Percentiles rank a stretch among this genome's conserved stretches.
These are phyloP conservation scores for Sebastes minor DNA, from an alignment of 2,797 vertebrate genomes.

Conservation along the genomic window DNA sequence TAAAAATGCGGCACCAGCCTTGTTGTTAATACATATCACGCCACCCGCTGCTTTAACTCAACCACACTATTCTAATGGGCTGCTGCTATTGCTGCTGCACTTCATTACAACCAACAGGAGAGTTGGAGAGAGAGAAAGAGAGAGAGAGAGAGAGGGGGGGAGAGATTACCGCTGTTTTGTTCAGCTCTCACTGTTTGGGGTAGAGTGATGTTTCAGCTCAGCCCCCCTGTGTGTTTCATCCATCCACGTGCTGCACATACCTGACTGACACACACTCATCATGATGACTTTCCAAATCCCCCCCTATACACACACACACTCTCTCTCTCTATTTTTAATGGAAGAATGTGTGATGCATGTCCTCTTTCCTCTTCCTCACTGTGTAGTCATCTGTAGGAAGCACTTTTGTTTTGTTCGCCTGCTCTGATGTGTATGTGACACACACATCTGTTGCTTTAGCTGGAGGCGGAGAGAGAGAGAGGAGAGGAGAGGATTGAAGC, in stretches of 20 bases:
- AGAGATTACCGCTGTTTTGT: constrained; percentile 49
- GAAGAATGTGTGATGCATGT: constrained; percentile 37
- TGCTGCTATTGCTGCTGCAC: constrained; percentile 54
- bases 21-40: constrained; percentile 48
- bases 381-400: constrained; percentile 20
- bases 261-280: constrained; percentile 47
- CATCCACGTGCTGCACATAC: constrained; percentile 73
- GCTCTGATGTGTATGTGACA: constrained; percentile 37
- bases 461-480: constrained; percentile 41
- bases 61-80: constrained; percentile 46
- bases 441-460: constrained; percentile 79
- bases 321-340: constrained; percentile 27
- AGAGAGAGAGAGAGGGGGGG: background rate
- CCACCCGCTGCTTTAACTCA: constrained; percentile 61
- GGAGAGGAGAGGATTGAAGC: constrained; percentile 24
- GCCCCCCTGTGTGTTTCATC: constrained; percentile 48
- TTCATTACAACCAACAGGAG: constrained; percentile 49
- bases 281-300: constrained; percentile 27
- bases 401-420: constrained; percentile 9
- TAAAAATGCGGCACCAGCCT: constrained; percentile 13
- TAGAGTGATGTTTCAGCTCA: constrained; percentile 64
- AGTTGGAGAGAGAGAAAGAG: background rate
- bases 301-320: background rate
- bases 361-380: constrained; percentile 32
- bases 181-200: constrained; percentile 53